A percentile compares a stretch with the other conserved stretches of the same genome.
phyloP scores from a whole-genome alignment of 2,113 vertebrate species.

The Cyprinodon tularosa region DNA sequence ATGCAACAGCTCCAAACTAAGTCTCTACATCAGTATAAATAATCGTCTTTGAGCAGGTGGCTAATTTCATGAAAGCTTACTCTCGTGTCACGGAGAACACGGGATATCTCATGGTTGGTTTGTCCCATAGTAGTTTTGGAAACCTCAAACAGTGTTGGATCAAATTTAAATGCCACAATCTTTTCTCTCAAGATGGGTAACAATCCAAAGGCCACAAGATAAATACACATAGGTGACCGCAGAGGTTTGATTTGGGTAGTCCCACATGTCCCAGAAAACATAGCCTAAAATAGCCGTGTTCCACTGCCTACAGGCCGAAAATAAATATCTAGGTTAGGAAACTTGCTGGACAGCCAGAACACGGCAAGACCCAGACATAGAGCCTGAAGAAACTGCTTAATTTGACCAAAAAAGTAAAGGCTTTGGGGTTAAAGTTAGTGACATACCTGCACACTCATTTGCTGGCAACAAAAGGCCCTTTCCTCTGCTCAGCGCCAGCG shows the following conservation, averaged over 20 bases:
- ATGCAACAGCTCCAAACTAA: background rate
- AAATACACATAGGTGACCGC: constrained; percentile 13
- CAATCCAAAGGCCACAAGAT: background rate
- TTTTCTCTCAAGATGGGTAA: background rate
- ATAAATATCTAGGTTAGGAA: constrained; percentile 29
- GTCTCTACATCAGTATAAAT: background rate
- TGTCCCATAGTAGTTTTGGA: constrained; percentile 3
- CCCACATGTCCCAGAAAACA: constrained; percentile 48
- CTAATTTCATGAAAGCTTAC: background rate
- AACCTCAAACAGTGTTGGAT: background rate
- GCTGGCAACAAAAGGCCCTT: constrained; percentile 70
- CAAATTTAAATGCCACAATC: constrained; percentile 1
- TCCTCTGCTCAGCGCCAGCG: constrained; percentile 63
- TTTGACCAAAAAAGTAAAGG: constrained; percentile 10
- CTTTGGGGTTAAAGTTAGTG: constrained; percentile 29
- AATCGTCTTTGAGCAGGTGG: background rate
- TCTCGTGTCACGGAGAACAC: background rate
- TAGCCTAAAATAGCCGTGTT: constrained; percentile 39
- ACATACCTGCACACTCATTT: constrained; percentile 88
- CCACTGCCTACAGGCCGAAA: constrained; percentile 20
- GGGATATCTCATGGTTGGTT: background rate
- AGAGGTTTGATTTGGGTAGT: constrained; percentile 14
- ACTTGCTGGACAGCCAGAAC: constrained; percentile 15
- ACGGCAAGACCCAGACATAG: constrained; percentile 6
- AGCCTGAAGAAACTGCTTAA: constrained; percentile 2